A percentile compares a stretch with the other conserved stretches of the same genome.
Conservation (phyloP, 2,888 invertebrate species). For the Hybos culiciformis region DNA sequence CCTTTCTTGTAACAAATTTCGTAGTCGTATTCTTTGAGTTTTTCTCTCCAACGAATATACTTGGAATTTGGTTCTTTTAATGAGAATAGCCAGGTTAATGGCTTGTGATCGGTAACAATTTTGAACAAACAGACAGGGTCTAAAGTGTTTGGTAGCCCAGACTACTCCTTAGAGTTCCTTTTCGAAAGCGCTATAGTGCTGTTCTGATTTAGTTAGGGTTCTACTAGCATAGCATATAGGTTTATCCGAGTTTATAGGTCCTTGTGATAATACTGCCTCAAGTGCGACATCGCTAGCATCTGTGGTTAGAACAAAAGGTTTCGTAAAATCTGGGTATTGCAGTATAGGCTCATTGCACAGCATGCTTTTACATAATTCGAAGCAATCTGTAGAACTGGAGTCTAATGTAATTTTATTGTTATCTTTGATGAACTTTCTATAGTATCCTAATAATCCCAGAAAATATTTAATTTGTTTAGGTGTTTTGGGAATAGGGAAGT, state of each 20-base stretch:
- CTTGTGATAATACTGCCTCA: constrained; percentile 4
- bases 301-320: constrained; percentile 20
- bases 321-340: constrained; percentile 19
- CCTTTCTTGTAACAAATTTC: constrained; percentile 16
- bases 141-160: too few species aligned
- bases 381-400: constrained; percentile 6
- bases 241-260: constrained; percentile 9
- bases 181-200: constrained; percentile 21
- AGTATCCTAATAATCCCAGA: constrained; percentile 13
- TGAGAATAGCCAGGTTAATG: constrained; percentile 9
- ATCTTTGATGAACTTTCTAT: constrained; percentile 13
- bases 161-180: constrained; percentile 25
- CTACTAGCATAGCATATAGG: constrained; percentile 9
- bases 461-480: constrained; percentile 15
- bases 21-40: too few species aligned
- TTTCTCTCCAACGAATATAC: too few species aligned
- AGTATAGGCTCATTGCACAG: too few species aligned
- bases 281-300: constrained; percentile 16
- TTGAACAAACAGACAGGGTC: constrained; percentile 12
- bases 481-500: constrained; percentile 3
- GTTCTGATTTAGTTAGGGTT: constrained; percentile 15
- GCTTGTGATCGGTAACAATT: constrained; percentile 9
- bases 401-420: constrained; percentile 1
- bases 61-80: too few species aligned
- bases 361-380: constrained; percentile 7